These are phyloP conservation scores for Drosophila mayaguana DNA, from an alignment of 2,888 invertebrate species.

Conservation along the genomic window DNA sequence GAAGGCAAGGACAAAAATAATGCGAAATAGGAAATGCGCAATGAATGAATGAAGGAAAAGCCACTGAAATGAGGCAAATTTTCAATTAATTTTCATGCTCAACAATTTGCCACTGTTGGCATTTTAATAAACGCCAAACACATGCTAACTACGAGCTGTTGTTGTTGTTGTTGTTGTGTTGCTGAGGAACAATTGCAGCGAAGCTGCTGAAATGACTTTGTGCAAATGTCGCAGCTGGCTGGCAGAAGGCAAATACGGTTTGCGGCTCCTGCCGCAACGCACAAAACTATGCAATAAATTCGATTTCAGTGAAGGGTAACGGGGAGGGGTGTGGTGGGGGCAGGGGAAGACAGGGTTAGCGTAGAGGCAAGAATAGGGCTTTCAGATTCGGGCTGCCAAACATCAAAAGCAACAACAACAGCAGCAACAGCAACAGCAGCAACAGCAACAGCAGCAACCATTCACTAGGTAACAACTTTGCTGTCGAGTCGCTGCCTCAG, in stretches of 20 bases:
- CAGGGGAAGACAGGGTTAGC: accelerated
- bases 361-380: background rate
- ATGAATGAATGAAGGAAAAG: background rate
- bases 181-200: slow-evolving; percentile 6
- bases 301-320: slow-evolving; percentile 49
- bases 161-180: background rate
- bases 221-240: slow-evolving; percentile 70
- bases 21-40: background rate
- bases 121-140: slow-evolving; percentile 70
- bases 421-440: slow-evolving; percentile 40
- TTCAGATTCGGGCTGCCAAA: slow-evolving; percentile 11
- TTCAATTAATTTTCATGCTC: slow-evolving; percentile 69
- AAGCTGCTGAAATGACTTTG: slow-evolving; percentile 44
- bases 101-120: slow-evolving; percentile 30
- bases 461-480: slow-evolving; percentile 55
- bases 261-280: slow-evolving; percentile 65
- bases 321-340: too few relatives aligned
- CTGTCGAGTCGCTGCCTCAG: slow-evolving; percentile 53
- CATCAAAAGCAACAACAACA: slow-evolving; percentile 36
- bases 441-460: slow-evolving; percentile 4
- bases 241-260: slow-evolving; percentile 69
- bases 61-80: slow-evolving; percentile 51
- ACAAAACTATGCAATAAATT: slow-evolving; percentile 75
- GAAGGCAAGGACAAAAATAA: background rate
- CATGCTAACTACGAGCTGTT: slow-evolving; percentile 53